Evolutionary conservation across 2,888 invertebrate genomes (phyloP), one percentile per base, ranked within the genome.

Genomic region (Suillia variegata): DNA sequence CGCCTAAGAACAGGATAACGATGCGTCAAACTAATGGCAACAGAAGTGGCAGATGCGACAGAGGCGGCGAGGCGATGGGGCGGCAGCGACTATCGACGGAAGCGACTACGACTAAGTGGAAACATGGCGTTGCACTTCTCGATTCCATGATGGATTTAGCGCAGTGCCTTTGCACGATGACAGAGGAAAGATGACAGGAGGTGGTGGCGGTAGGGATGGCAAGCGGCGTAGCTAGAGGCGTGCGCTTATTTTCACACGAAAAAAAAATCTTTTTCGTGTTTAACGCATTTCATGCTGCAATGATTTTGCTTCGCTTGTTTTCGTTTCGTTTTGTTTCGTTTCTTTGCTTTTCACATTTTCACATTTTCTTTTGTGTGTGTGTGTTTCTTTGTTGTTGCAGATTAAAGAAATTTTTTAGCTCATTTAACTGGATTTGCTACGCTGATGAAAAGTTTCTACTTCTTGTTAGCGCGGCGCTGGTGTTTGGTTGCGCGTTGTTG

Each of bases 371-470:
- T 26, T 26, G 26, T 26, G 5, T 26, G 5, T 26, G 6, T 26
- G 26, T 26, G 26, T 26, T 26, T 26, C 10, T 26, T 26, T 26
- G 26, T 10, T 26, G 26, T 38, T n/a, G 38, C 4, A 38, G 34
- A 24, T 58, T 38, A 53, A 58, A 58, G 22, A 34, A 34, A 53
- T 53, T 58, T 58, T 58, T 58, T 53, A 53, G 53, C 58, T 58
- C 48, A 58, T 58, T 58, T 58, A 58, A 53, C 53, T 33, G 38
- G 53, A 53, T 58, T 53, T 47, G 2, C 17, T 34, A 33, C 34
- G 15, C 21, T 22, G 24, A 24, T 22, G n/a, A 22, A 20, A 21
- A 49, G 20, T 49, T 49, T 49, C 22, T 13, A 1, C 24, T 22
- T 20, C 15, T 12, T 20, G 15, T 47, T 12, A n/a, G n/a, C n/a